Base-by-base conservation (phyloP, 2,113 vertebrate species). In the Lagenorhynchus albirostris region DNA sequence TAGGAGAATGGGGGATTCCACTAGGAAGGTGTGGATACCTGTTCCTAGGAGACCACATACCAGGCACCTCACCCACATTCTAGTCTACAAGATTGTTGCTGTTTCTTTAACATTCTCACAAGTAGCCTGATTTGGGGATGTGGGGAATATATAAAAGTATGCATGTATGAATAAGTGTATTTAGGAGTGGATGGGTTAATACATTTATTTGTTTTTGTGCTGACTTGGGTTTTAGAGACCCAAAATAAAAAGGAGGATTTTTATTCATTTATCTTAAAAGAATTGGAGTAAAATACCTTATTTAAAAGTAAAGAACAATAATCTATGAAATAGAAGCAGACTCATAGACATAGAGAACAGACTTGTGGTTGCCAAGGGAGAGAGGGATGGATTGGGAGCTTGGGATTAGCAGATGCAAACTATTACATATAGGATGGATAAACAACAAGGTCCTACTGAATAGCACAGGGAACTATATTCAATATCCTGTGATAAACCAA, bases 211-310 rank as follows among this genome's bases (percentile, higher is more conserved):
- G 36, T 85, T 89, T 89, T 91, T 29, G 18, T 0, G 15, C 47
- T 90, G 68, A 58, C n/a, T 62, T 91, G 65, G 68, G 25, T 70
- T 91, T 96, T 94, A 92, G 65, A 96, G 58, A 84, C 33, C 13
- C 81, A 8, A 38, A 41, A 55, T 89, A 63, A 82, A 70, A 74
- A 36, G 38, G 62, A 15, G 21, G 1, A 2, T 74, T 76, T 92
- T 79, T 82, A 68, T 84, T 79, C 50, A 26, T 84, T 94, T 15
- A n/a, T 65, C 29, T 60, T 91, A 65, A 44, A 83, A 92, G 25
- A 85, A 55, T 12, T 95, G 8, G 33, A 82, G 0, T 80, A 44
- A 44, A 55, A 26, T 47, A 25, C 23, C 58, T 58, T 36, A 36
- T 36, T 76, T 63, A 18, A 65, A 65, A 63, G 26, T 26, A 36